Conservation (phyloP, 2,797 vertebrate genomes). For the Corythornis leucogaster region DNA sequence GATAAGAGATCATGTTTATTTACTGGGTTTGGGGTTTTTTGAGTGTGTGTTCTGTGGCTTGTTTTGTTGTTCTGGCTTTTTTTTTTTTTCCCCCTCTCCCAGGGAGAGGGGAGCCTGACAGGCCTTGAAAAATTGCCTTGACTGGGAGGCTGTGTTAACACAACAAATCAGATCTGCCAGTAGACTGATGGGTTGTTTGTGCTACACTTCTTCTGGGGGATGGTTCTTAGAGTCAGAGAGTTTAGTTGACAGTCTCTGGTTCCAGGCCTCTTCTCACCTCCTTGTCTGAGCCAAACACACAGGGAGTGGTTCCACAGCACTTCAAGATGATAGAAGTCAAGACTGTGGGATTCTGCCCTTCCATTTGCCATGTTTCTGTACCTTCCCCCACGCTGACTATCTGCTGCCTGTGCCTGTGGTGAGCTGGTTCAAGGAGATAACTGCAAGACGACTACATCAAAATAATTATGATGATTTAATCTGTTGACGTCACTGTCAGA, state of each 20-base stretch:
- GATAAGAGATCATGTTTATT: not conserved
- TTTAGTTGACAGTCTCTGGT: not conserved
- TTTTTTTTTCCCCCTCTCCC: not conserved
- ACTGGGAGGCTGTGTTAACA: not conserved
- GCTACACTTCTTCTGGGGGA: not conserved
- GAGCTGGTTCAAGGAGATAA: not conserved
- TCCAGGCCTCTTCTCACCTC: not conserved
- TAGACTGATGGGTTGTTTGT: not conserved
- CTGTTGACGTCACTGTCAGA: not conserved
- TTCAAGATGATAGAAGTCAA: not conserved
- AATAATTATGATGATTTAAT: not conserved
- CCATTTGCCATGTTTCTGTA: not conserved
- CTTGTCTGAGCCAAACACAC: not conserved
- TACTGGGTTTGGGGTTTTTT: accelerated
- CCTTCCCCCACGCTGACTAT: not conserved
- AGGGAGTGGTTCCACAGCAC: not conserved
- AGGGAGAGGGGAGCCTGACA: not conserved
- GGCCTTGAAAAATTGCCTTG: not conserved
- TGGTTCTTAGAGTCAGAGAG: not conserved
- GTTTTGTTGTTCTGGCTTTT: not conserved
- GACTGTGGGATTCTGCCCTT: not conserved
- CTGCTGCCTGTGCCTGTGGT: accelerated
- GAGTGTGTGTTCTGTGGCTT: not conserved
- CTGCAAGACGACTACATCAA: not conserved
- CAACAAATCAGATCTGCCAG: not conserved